Conservation (phyloP, 1,140 invertebrate species). For the Sitobion miscanthi region DNA sequence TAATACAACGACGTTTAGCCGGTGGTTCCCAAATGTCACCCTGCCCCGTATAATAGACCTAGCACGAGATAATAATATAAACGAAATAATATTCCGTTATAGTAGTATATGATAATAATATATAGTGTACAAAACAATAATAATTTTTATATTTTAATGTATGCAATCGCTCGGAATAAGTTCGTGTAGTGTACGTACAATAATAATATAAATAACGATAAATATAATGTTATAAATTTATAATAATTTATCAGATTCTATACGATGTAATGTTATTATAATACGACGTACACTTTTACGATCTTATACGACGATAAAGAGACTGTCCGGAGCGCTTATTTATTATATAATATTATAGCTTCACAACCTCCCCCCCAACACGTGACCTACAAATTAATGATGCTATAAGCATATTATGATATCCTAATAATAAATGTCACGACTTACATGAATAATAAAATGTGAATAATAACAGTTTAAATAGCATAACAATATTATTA, state of each 20-base stretch:
- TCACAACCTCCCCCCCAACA: neutral
- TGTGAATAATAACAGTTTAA: neutral
- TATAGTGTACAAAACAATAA: neutral
- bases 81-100: neutral
- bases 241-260: neutral
- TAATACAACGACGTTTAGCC: neutral
- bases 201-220: neutral
- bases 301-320: neutral
- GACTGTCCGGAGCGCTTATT: neutral
- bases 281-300: neutral
- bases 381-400: constrained; percentile 15
- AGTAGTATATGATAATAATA: neutral
- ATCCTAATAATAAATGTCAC: neutral
- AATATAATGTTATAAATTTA: neutral
- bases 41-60: neutral
- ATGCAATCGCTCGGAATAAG: neutral
- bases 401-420: neutral
- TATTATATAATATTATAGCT: neutral
- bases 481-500: neutral
- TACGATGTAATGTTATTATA: neutral
- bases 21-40: neutral
- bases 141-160: neutral
- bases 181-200: neutral
- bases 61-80: neutral
- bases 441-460: neutral